phyloP scores from a whole-genome alignment of 2,888 invertebrate genomes.

The Ormyrus pomaceus region DNA sequence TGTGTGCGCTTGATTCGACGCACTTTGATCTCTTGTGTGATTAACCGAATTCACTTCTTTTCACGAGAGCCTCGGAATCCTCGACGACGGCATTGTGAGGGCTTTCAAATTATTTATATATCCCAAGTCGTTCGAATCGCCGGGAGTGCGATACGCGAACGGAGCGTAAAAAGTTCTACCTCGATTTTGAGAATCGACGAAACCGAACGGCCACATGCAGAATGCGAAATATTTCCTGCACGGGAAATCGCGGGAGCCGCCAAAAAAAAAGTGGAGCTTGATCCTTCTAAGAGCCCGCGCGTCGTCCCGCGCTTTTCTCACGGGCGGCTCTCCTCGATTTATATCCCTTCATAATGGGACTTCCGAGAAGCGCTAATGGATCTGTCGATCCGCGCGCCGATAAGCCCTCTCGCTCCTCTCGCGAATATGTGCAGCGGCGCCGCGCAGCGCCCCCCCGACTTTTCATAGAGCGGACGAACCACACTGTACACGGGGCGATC shows the following conservation, averaged over 20 bases:
- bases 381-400: constrained; percentile 43
- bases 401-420: not conserved
- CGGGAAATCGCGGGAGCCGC: too few species aligned
- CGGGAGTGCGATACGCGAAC: too few species aligned
- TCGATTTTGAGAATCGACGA: too few species aligned
- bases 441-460: not conserved
- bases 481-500: not conserved
- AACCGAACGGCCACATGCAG: too few species aligned
- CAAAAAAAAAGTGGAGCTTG: too few species aligned
- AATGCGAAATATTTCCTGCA: too few species aligned
- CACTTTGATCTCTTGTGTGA: constrained; percentile 8
- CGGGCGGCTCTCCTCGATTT: not conserved
- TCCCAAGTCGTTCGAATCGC: too few species aligned
- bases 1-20: constrained; percentile 9
- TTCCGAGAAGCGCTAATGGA: constrained; percentile 52
- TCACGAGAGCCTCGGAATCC: constrained; percentile 12
- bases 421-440: not conserved
- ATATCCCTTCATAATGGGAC: constrained; percentile 44
- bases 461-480: constrained; percentile 40
- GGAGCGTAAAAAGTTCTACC: too few species aligned
- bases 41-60: not conserved
- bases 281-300: not conserved
- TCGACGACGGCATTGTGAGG: constrained; percentile 5
- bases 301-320: constrained; percentile 1
- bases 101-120: too few species aligned